phyloP scores from a whole-genome alignment of 2,797 vertebrate genomes.

The Bryconaethiops microstoma region DNA sequence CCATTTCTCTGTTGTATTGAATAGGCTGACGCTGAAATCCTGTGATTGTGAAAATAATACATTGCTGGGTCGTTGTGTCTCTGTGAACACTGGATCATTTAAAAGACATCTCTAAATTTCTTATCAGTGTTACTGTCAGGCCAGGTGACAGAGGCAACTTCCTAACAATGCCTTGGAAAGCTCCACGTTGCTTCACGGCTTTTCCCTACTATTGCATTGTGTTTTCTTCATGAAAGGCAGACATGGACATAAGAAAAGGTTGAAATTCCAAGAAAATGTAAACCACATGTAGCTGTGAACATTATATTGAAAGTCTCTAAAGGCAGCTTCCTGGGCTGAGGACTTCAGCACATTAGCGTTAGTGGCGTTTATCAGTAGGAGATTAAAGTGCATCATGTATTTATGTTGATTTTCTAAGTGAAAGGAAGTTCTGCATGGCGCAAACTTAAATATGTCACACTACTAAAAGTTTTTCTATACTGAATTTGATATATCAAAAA shows the following conservation, averaged over 20 bases:
- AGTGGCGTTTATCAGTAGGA: background rate
- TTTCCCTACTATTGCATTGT: background rate
- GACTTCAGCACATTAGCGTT: too few relatives aligned
- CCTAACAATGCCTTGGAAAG: background rate
- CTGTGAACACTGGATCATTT: background rate
- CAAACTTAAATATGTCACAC: too few relatives aligned
- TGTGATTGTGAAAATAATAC: background rate
- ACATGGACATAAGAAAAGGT: background rate
- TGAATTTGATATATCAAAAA: too few relatives aligned
- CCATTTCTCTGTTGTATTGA: background rate
- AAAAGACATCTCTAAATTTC: background rate
- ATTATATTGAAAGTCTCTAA: background rate
- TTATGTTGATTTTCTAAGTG: too few relatives aligned
- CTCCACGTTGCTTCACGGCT: background rate
- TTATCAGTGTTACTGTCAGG: background rate
- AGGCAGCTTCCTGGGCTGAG: too few relatives aligned
- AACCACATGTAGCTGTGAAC: background rate
- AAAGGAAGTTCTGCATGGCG: too few relatives aligned
- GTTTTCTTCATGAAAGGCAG: background rate
- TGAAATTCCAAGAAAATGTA: background rate
- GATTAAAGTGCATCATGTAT: background rate
- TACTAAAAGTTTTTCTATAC: too few relatives aligned
- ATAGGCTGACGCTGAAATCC: background rate
- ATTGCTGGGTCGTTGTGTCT: background rate
- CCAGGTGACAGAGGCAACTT: background rate